Base-by-base conservation (phyloP, 2,888 invertebrate species). In the Eucera pruinosa region DNA sequence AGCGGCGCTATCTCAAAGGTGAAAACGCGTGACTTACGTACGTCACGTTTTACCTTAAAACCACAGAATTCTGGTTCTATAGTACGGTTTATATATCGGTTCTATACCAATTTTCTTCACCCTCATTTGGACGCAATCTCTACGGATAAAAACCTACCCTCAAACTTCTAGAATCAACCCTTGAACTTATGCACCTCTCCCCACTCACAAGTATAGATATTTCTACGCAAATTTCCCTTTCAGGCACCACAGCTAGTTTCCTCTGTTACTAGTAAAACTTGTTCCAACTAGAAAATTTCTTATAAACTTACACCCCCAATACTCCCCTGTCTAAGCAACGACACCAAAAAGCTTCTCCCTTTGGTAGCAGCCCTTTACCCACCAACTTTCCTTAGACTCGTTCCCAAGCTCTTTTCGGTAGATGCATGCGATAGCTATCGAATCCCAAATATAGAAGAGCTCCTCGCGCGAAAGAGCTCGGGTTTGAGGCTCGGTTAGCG, bases 381-480 rank as follows among this genome's bases (percentile, higher is more conserved):
- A 15, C 7, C 15, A 18, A 33, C 3, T n/a, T n/a, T 30, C 33
- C 36, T 7, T 18, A 41, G 11, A 15, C 13, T 18, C 67, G 6
- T 23, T 33, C 18, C 41, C 55, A 18, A 13, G 9, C 9, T 7
- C 36, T 27, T 2, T n/a, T 9, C 11, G 43, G 13, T 47, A 62
- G 50, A 52, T 62, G 76, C 73, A 76, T 76, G 66, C 55, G 25
- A 74, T 39, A 41, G 20, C 36, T 33, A 48, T 2, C 48, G 25
- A 23, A 25, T 47, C 25, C 18, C 43, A 43, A 18, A 45, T n/a
- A 7, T 18, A 2, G 4, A 13, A 18, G 36, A 41, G 48, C 47
- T 15, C 43, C 6, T 33, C 15, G 43, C 2, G 39, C 15, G 39
- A 41, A 45, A 45, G 43, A 23, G 54, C 18, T 33, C 45, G 43